Evolutionary conservation across 2,888 invertebrate genomes (phyloP).

Genomic region (Isoperla grammatica): DNA sequence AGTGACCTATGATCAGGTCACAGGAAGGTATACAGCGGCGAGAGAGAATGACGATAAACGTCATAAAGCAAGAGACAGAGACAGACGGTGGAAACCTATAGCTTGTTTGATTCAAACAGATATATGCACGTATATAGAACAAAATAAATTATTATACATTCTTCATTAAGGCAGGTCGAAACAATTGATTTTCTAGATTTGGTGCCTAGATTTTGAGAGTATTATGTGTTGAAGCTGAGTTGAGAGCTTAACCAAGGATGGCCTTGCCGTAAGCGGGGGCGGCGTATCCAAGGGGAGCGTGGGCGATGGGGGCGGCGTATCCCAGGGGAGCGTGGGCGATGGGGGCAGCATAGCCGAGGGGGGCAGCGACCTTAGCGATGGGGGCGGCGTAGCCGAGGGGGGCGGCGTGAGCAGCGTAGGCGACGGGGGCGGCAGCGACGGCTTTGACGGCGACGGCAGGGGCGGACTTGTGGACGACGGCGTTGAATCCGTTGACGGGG

Average conservation of each 20-base stretch:
- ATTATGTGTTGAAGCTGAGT: too few relatives aligned
- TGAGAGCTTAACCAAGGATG: slow-evolving; percentile 21
- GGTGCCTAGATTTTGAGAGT: too few relatives aligned
- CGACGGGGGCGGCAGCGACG: slow-evolving; percentile 7
- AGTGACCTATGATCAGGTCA: too few relatives aligned
- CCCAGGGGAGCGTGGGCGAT: neutral
- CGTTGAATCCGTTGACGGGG: neutral
- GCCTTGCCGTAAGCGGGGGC: slow-evolving; percentile 22
- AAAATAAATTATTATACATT: too few relatives aligned
- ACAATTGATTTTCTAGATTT: too few relatives aligned
- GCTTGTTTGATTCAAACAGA: too few relatives aligned
- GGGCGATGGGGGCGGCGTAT: slow-evolving; percentile 12
- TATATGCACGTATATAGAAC: too few relatives aligned
- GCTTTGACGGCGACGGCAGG: slow-evolving; percentile 9
- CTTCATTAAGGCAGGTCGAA: too few relatives aligned
- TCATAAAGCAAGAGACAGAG: too few relatives aligned
- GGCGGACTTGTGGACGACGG: neutral
- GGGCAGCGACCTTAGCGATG: slow-evolving; percentile 5
- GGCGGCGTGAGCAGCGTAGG: slow-evolving; percentile 3
- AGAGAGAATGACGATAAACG: too few relatives aligned
- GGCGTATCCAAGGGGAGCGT: slow-evolving; percentile 11
- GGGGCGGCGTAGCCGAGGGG: slow-evolving; percentile 12
- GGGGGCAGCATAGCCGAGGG: slow-evolving; percentile 14
- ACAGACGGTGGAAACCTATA: too few relatives aligned
- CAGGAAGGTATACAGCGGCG: too few relatives aligned